Percentiles rank a stretch among this genome's conserved stretches.
Conservation (phyloP, 2,888 invertebrate genomes). For the Tethea ocularis region DNA sequence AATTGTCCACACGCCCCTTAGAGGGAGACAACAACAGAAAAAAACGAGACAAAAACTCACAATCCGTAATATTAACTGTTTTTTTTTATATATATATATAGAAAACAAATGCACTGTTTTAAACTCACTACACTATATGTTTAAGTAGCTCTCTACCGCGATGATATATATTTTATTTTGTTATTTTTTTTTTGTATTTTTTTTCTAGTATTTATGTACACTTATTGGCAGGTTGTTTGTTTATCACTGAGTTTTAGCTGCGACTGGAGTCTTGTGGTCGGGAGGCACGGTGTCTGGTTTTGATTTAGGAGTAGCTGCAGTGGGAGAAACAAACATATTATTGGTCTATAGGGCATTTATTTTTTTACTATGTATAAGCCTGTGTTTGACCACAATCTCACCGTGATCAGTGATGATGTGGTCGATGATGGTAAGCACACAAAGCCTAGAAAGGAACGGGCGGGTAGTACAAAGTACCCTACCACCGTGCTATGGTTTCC, state of each 20-base stretch:
- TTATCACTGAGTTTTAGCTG: constrained; percentile 63
- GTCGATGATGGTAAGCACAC: too few relatives aligned
- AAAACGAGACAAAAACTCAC: constrained; percentile 26
- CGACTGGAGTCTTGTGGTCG: constrained; percentile 47
- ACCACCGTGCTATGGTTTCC: too few relatives aligned
- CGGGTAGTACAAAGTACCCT: too few relatives aligned
- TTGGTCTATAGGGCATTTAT: too few relatives aligned
- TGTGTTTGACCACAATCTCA: too few relatives aligned
- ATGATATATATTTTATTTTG: constrained; percentile 8
- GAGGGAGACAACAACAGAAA: constrained; percentile 14
- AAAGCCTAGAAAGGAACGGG: too few relatives aligned
- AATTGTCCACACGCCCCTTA: constrained; percentile 10
- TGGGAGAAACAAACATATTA: background rate
- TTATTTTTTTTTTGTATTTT: constrained; percentile 14
- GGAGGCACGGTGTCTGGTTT: constrained; percentile 53
- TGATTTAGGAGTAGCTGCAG: constrained; percentile 45
- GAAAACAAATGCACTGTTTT: constrained; percentile 39
- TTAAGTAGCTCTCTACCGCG: constrained; percentile 26
- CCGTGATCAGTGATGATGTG: too few relatives aligned
- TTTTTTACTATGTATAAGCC: too few relatives aligned
- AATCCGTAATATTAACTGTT: constrained; percentile 21
- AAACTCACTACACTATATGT: constrained; percentile 24
- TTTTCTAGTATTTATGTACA: constrained; percentile 25
- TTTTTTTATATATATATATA: constrained; percentile 20
- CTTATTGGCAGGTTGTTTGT: constrained; percentile 22